phyloP scores from a whole-genome alignment of 2,888 invertebrate genomes.

The Dynastes hyllus region DNA sequence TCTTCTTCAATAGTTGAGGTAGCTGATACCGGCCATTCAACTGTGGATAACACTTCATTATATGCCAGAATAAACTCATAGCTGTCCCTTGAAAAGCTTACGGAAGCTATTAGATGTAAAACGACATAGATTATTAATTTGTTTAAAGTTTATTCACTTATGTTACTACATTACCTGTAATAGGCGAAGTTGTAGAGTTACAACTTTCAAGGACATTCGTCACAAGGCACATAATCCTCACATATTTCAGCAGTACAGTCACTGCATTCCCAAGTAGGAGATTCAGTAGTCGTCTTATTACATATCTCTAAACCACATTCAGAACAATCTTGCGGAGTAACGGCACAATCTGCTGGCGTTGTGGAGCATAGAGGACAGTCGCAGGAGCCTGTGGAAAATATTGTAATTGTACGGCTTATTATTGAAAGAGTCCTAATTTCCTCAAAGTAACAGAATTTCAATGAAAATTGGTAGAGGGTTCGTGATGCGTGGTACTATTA shows the following conservation, averaged over 20 bases:
- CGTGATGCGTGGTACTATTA: too few relatives aligned
- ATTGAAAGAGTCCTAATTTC: too few relatives aligned
- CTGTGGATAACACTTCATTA: not conserved
- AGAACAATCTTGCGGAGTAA: too few relatives aligned
- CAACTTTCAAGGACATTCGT: not conserved
- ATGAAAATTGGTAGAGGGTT: too few relatives aligned
- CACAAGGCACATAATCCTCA: not conserved
- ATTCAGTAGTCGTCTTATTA: too few relatives aligned
- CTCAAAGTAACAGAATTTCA: too few relatives aligned
- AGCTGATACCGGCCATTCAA: slow-evolving; percentile 20
- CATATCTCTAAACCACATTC: too few relatives aligned
- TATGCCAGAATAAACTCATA: slow-evolving; percentile 20
- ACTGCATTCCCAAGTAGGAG: not conserved
- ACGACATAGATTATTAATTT: not conserved
- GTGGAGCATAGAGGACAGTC: too few relatives aligned
- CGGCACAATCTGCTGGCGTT: too few relatives aligned
- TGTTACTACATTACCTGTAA: not conserved
- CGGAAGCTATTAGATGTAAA: not conserved
- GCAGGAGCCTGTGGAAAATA: too few relatives aligned
- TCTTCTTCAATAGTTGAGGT: slow-evolving; percentile 42
- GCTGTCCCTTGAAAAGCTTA: not conserved
- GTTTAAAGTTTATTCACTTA: too few relatives aligned
- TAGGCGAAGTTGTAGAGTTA: not conserved
- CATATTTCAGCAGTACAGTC: slow-evolving; percentile 7
- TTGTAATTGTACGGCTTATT: too few relatives aligned